Evolutionary conservation across 2,797 vertebrate genomes (phyloP).

Genomic region (Alcedo atthis): DNA sequence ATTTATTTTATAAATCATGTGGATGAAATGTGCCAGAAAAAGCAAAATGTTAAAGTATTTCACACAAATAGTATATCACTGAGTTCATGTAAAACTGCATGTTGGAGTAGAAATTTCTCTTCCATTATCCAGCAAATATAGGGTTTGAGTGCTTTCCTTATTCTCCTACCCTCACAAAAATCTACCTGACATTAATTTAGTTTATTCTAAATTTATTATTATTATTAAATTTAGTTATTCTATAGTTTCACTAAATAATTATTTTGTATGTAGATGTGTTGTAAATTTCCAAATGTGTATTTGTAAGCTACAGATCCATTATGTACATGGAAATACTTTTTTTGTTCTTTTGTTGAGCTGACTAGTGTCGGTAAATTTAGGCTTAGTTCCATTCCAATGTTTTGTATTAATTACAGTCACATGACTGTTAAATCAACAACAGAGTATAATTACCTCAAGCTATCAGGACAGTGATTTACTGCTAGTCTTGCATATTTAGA

Average conservation of each 20-base stretch:
- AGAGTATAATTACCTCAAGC: not conserved
- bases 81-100: not conserved
- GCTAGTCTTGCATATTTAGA: not conserved
- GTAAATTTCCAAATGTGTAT: not conserved
- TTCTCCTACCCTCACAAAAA: accelerated
- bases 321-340: not conserved
- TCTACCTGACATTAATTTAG: not conserved
- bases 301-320: not conserved
- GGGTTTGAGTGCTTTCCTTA: not conserved
- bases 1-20: not conserved
- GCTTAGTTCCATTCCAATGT: not conserved
- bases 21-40: not conserved
- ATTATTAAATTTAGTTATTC: not conserved
- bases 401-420: not conserved
- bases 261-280: not conserved
- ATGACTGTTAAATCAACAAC: not conserved
- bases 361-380: not conserved
- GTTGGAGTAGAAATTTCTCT: not conserved
- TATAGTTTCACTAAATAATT: not conserved
- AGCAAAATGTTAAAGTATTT: not conserved
- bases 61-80: not conserved
- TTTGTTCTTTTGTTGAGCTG: not conserved
- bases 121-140: not conserved
- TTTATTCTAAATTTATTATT: no score
- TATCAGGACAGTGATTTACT: not conserved